Base-by-base conservation (phyloP, 2,113 vertebrate genomes). In the Nothocercus julius region DNA sequence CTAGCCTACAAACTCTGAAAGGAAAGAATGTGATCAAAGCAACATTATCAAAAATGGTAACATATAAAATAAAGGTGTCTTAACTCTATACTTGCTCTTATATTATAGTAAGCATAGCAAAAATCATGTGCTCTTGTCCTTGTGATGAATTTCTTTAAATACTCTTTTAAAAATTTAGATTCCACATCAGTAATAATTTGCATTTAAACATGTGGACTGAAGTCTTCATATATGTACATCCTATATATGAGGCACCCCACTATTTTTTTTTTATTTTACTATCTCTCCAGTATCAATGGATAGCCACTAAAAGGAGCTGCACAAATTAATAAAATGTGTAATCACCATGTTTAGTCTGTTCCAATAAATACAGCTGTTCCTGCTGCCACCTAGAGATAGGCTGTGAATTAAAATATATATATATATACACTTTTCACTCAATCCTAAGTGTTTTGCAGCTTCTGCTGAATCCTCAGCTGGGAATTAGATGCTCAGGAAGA, bases 371-470 rank as follows among this genome's bases (percentile, higher is more conserved):
- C 5, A 2, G 0, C 25, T 96, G 49, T 70, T 90, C 91, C 56
- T 97, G 76, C 92, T 90, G 93, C 95, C 96, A 95, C 53, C 94
- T 97, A 91, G 68, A 93, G 94, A 83, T 5, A 66, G 8, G 47
- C 18, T 58, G 45, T 5, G 54, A 63, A 1, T 5, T 13, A 5
- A 6, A 36, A 36, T 7, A 36, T 7, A 36, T 6, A 36, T 36
- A 36, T 36, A 8, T 36, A 36, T 36, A 8, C 8, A 36, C 36
- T 36, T 36, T 36, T 36, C 36, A 36, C 36, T 36, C 20, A 44
- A 16, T 10, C 21, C 45, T 34, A 8, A 8, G 6, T 25, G 51
- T n/a, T 40, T 42, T 13, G 21, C 25, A 66, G 49, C 70, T 24
- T 14, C 8, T 22, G 67, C 0, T 0, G 74, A 91, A 36, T 7